phyloP scores from a whole-genome alignment of 2,113 vertebrate genomes.

The Gymnogyps californianus region DNA sequence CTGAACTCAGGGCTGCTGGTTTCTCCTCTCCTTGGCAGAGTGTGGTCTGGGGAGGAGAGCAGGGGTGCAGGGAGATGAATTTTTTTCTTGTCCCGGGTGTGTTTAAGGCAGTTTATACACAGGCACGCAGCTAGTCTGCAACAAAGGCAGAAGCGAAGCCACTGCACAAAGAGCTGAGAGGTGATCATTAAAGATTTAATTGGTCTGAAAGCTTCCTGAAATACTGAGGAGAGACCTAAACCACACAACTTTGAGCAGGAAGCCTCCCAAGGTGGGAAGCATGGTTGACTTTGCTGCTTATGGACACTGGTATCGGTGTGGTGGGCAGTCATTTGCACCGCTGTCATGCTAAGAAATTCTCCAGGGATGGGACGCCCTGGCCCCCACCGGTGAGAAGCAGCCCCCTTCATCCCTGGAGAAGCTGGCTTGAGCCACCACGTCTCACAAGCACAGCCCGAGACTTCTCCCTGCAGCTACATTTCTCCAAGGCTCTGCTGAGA shows the following conservation, averaged over 20 bases:
- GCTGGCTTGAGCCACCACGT: background rate
- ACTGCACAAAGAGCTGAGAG: background rate
- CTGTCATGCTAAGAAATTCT: background rate
- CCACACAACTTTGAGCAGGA: background rate
- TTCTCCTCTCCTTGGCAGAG: background rate
- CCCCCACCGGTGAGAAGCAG: background rate
- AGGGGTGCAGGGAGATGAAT: background rate
- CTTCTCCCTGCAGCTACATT: background rate
- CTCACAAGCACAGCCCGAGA: background rate
- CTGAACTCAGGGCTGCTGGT: background rate
- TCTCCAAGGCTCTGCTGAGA: background rate
- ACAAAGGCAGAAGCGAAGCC: background rate
- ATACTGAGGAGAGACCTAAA: background rate
- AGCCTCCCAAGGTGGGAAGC: background rate
- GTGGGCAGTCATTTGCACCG: background rate
- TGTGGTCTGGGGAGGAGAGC: background rate
- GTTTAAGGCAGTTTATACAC: background rate
- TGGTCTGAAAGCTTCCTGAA: background rate
- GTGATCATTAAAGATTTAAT: background rate
- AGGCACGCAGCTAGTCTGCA: background rate
- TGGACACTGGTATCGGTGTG: fast-evolving
- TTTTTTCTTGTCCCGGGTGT: background rate
- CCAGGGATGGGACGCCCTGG: background rate
- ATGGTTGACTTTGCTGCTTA: background rate
- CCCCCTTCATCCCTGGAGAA: background rate